A percentile compares a stretch with the other conserved stretches of the same genome.
These are phyloP conservation scores for Drosophila suboccidentalis DNA, from an alignment of 2,888 invertebrate genomes.

Conservation along the genomic window DNA sequence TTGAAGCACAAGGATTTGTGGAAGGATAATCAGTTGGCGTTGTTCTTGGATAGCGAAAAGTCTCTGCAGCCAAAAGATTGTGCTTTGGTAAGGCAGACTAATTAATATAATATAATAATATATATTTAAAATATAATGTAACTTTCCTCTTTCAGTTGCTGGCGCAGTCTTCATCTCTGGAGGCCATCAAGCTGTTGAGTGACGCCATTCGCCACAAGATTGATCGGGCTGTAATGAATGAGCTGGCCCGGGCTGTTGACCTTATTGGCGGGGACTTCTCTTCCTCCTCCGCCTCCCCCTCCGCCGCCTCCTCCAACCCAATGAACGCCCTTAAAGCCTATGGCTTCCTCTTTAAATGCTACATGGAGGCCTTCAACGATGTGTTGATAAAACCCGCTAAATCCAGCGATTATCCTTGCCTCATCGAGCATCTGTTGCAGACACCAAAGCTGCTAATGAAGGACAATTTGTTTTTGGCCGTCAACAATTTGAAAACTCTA, in stretches of 20 bases:
- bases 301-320: neutral
- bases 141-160: slow-evolving; percentile 22
- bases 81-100: slow-evolving; percentile 5
- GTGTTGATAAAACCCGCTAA: slow-evolving; percentile 9
- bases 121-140: neutral
- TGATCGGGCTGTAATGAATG: slow-evolving; percentile 21
- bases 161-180: slow-evolving; percentile 15
- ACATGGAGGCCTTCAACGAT: slow-evolving; percentile 29
- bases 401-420: slow-evolving; percentile 10
- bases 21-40: slow-evolving; percentile 11
- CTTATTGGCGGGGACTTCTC: neutral
- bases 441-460: slow-evolving; percentile 13
- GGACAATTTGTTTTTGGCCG: slow-evolving; percentile 1
- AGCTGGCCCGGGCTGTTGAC: slow-evolving; percentile 9
- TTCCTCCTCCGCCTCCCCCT: neutral
- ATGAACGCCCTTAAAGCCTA: neutral
- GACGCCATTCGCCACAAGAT: neutral
- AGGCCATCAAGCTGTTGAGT: slow-evolving; percentile 26
- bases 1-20: slow-evolving; percentile 33
- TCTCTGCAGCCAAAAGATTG: slow-evolving; percentile 3
- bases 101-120: no score
- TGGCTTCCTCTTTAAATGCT: slow-evolving; percentile 27
- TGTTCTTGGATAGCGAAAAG: neutral
- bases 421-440: slow-evolving; percentile 30
- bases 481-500: slow-evolving; percentile 17